phyloP scores from a whole-genome alignment of 2,888 invertebrate genomes.

The Aspidapion aeneum region DNA sequence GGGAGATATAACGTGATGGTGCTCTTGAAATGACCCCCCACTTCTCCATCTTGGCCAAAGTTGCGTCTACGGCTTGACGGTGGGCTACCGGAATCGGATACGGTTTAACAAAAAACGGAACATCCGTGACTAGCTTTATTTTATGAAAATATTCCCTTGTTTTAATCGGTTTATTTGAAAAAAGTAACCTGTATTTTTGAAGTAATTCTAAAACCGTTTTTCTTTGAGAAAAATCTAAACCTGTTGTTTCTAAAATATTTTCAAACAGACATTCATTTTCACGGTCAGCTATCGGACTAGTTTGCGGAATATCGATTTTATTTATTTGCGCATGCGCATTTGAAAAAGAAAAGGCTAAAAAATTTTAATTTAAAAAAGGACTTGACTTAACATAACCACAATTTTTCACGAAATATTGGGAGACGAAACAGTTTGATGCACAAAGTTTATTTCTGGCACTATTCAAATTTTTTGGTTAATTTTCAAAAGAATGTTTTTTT shows the following conservation, averaged over 20 bases:
- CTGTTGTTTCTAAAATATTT: too few species aligned
- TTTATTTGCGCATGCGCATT: too few species aligned
- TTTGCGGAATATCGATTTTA: too few species aligned
- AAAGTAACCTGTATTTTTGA: conserved; percentile 1
- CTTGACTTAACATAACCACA: too few species aligned
- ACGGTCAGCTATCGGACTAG: too few species aligned
- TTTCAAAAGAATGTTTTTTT: not conserved
- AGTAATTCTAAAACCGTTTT: conserved; percentile 5
- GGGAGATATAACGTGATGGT: conserved; percentile 16
- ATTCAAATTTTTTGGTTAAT: not conserved
- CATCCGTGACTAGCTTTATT: conserved; percentile 11
- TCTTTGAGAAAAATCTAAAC: not conserved
- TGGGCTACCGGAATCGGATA: conserved; percentile 15
- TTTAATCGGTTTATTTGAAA: conserved; percentile 14
- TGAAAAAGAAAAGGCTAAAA: too few species aligned
- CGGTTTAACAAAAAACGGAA: conserved; percentile 12
- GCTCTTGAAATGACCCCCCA: conserved; percentile 14
- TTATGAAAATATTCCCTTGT: conserved; percentile 6
- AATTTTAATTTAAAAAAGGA: too few species aligned
- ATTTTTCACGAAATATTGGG: not conserved
- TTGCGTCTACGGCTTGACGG: conserved; percentile 4
- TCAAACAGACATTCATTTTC: too few species aligned
- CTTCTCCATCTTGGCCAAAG: conserved; percentile 17
- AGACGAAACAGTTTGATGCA: not conserved
- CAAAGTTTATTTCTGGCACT: not conserved